Evolutionary conservation across 1,140 invertebrate species (phyloP).

Genomic region (Heliconius eleuchia): DNA sequence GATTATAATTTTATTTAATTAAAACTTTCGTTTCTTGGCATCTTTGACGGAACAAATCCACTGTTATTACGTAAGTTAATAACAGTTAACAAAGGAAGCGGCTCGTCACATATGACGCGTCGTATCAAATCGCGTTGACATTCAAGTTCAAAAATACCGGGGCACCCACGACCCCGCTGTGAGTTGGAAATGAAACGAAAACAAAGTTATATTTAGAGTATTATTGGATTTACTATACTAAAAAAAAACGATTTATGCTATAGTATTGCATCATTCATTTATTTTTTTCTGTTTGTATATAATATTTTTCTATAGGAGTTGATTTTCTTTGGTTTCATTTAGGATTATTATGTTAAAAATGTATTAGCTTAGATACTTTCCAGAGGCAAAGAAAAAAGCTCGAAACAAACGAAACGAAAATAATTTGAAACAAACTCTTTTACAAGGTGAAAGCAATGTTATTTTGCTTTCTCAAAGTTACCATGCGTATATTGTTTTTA

Average conservation of each 20-base stretch:
- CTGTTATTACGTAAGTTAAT: slow-evolving; percentile 67
- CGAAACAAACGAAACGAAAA: too few species aligned
- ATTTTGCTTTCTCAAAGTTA: not conserved
- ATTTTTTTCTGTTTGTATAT: too few species aligned
- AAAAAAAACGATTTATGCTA: too few species aligned
- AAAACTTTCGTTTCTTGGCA: slow-evolving; percentile 35
- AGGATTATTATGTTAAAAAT: too few species aligned
- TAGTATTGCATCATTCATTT: too few species aligned
- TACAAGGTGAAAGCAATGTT: not conserved
- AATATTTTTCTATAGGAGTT: too few species aligned
- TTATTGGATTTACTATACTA: not conserved
- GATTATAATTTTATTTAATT: slow-evolving; percentile 39
- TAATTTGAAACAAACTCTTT: too few species aligned
- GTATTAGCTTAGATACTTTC: too few species aligned
- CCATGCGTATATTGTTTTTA: not conserved
- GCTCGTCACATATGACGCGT: slow-evolving; percentile 60
- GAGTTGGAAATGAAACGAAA: not conserved
- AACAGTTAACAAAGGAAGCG: slow-evolving; percentile 73
- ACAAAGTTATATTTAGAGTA: not conserved
- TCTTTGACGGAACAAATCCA: slow-evolving; percentile 47
- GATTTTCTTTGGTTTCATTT: too few species aligned
- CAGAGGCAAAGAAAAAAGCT: too few species aligned
- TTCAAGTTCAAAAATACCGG: slow-evolving; percentile 66
- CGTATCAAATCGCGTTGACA: slow-evolving; percentile 73
- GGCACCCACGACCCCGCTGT: slow-evolving; percentile 41